Conservation (phyloP, 2,797 vertebrate species). For the Rhynchotus rufescens region DNA sequence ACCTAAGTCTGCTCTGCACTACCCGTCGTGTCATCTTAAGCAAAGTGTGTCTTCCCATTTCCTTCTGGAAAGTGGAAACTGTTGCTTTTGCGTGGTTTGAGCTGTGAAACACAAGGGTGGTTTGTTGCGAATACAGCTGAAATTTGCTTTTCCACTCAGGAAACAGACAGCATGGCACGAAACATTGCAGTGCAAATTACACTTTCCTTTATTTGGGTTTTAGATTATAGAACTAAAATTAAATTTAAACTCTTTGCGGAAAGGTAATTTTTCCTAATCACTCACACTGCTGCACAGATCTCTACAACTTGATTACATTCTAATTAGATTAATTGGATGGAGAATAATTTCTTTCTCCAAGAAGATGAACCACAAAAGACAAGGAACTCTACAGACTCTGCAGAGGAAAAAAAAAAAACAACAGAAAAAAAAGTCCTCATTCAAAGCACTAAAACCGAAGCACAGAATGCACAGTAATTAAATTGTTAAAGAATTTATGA, state of each 20-base stretch:
- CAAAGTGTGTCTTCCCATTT: not conserved
- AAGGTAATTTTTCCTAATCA: conserved; percentile 75
- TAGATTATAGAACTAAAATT: conserved; percentile 72
- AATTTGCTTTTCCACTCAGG: not conserved
- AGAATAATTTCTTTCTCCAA: conserved; percentile 70
- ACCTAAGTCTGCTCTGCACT: not conserved
- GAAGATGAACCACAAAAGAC: conserved; percentile 51
- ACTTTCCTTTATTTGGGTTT: conserved; percentile 54
- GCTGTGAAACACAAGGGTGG: not conserved
- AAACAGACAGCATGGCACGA: not conserved
- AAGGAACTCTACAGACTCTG: conserved; percentile 42
- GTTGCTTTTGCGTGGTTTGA: accelerated
- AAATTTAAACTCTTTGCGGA: conserved; percentile 69
- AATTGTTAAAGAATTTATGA: conserved; percentile 65
- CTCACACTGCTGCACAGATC: conserved; percentile 65
- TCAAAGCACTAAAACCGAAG: conserved; percentile 41
- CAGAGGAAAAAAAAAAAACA: not conserved
- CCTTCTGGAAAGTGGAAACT: not conserved
- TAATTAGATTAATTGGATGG: conserved; percentile 80
- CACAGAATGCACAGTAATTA: conserved; percentile 57
- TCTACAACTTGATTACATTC: conserved; percentile 71
- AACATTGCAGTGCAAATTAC: not conserved
- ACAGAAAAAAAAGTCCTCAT: not conserved
- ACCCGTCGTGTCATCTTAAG: accelerated
- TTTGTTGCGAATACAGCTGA: not conserved